Evolutionary conservation across 1,140 invertebrate genomes (phyloP).

Genomic region (Cydia splendana): DNA sequence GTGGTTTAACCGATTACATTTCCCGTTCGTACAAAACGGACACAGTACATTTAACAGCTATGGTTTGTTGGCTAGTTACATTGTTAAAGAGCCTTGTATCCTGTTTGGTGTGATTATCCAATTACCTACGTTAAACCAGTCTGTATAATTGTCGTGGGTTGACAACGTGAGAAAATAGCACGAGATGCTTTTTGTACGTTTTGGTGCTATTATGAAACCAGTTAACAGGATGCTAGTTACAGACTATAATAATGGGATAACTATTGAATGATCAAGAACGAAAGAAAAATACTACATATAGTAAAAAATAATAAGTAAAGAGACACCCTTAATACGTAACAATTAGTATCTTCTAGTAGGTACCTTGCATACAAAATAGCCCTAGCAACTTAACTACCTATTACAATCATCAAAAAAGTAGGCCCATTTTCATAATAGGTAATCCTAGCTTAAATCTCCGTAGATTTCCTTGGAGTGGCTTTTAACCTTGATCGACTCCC

Average conservation of each 20-base stretch:
- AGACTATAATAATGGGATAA: neutral
- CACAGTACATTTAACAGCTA: slow-evolving; percentile 22
- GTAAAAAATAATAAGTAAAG: neutral
- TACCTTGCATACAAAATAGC: too few species aligned
- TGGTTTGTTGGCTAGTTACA: slow-evolving; percentile 11
- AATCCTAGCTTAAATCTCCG: too few species aligned
- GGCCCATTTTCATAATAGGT: too few species aligned
- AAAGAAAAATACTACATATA: neutral
- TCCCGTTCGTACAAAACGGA: slow-evolving; percentile 8
- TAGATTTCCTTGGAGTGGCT: too few species aligned
- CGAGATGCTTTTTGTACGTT: neutral
- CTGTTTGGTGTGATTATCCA: slow-evolving; percentile 26
- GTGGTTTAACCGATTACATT: neutral
- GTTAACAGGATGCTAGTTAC: neutral
- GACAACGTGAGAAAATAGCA: slow-evolving; percentile 18
- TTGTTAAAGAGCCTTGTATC: slow-evolving; percentile 20
- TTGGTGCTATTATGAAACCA: neutral
- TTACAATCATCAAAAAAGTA: too few species aligned
- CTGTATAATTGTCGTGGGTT: slow-evolving; percentile 16
- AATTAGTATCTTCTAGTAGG: too few species aligned
- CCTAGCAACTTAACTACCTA: too few species aligned
- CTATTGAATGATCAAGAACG: neutral
- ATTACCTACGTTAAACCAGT: slow-evolving; percentile 11
- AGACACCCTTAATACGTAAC: too few species aligned
- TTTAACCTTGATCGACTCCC: too few species aligned